Conservation (phyloP, 2,797 vertebrate genomes). For the Hypotaenidia okinawae region DNA sequence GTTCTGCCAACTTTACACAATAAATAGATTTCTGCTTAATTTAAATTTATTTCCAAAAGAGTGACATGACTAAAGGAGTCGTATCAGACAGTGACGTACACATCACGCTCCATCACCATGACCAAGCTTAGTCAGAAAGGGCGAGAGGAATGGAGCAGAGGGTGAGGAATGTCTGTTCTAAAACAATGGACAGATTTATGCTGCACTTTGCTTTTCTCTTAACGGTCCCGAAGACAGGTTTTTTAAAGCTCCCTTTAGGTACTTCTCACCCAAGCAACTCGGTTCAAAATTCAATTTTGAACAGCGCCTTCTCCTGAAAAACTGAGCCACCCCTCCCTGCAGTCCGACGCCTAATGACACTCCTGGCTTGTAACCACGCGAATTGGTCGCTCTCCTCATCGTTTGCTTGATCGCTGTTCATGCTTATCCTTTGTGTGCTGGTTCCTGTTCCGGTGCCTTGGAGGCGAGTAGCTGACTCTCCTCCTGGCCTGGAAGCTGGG, state of each 20-base stretch:
- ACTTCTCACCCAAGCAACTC: constrained; percentile 23
- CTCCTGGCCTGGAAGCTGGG: constrained; percentile 69
- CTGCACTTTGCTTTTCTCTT: constrained; percentile 9
- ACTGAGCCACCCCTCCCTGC: background rate
- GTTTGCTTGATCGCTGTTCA: constrained; percentile 61
- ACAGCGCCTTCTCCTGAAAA: constrained; percentile 2
- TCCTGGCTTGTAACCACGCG: background rate
- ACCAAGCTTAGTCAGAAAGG: background rate
- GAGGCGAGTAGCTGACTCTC: constrained; percentile 71
- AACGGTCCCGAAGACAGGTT: background rate
- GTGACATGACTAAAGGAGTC: background rate
- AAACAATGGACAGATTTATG: background rate
- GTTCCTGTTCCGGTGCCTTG: constrained; percentile 62
- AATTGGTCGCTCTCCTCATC: constrained; percentile 39
- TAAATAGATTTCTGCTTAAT: constrained; percentile 44
- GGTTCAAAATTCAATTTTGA: background rate
- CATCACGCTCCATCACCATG: background rate
- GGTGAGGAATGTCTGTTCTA: constrained; percentile 19
- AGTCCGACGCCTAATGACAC: background rate
- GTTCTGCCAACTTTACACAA: constrained; percentile 1
- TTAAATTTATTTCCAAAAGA: background rate
- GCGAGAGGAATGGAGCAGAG: background rate
- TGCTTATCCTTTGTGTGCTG: constrained; percentile 72
- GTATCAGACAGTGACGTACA: background rate
- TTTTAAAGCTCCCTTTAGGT: constrained; percentile 1